Percentiles rank a stretch among this genome's conserved stretches.
Evolutionary conservation across 2,797 vertebrate species (phyloP).

Genomic region (Pseudomugil gertrudae): DNA sequence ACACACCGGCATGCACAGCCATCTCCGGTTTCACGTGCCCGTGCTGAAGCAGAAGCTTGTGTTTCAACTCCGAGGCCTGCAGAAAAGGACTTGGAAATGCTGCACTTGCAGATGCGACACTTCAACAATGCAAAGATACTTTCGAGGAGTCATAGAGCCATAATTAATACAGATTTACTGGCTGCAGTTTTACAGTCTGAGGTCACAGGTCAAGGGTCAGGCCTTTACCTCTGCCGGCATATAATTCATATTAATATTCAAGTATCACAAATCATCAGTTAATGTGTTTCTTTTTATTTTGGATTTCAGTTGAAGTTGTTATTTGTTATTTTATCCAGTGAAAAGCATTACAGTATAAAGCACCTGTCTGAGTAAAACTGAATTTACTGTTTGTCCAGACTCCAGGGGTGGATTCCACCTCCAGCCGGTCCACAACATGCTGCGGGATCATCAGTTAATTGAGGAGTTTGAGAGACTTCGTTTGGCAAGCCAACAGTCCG

Average conservation of each 20-base stretch:
- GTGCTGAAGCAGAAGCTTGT: constrained; percentile 53
- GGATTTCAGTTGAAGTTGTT: not conserved
- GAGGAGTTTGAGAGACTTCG: constrained; percentile 76
- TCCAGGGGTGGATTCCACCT: constrained; percentile 93
- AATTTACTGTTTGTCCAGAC: constrained; percentile 77
- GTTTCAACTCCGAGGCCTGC: constrained; percentile 64
- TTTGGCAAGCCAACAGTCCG: constrained; percentile 70
- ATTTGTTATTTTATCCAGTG: not conserved
- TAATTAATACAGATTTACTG: constrained; percentile 41
- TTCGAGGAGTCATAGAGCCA: constrained; percentile 59
- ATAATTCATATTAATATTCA: not conserved
- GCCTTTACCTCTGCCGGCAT: not conserved
- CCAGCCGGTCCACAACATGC: constrained; percentile 80
- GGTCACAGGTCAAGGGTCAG: constrained; percentile 37
- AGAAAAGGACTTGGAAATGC: constrained; percentile 63
- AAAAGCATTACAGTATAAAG: not conserved
- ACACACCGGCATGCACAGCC: constrained; percentile 24
- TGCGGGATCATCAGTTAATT: constrained; percentile 67
- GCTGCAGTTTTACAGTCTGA: constrained; percentile 32
- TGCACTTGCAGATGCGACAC: constrained; percentile 45
- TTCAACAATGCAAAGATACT: constrained; percentile 62
- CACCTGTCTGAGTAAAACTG: not conserved
- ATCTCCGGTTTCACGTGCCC: constrained; percentile 55
- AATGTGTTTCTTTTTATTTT: too few relatives aligned
- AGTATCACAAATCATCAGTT: too few relatives aligned